Conservation (phyloP, 2,888 invertebrate species). For the Heliothis peltigera region DNA sequence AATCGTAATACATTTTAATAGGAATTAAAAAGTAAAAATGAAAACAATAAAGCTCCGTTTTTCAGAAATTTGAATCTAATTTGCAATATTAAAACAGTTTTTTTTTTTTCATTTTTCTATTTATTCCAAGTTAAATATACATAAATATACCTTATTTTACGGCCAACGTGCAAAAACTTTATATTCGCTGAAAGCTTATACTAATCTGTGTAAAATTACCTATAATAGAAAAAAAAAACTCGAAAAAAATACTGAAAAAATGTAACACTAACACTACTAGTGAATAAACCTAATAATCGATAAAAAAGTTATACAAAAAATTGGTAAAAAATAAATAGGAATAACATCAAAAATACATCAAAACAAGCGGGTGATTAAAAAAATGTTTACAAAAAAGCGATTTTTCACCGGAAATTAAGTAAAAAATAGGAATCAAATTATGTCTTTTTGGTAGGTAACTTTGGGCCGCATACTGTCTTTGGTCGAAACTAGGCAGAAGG, state of each 20-base stretch:
- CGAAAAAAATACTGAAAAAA: constrained; percentile 80
- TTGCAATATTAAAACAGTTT: constrained; percentile 67
- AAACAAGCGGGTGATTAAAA: constrained; percentile 78
- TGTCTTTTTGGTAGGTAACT: constrained; percentile 85
- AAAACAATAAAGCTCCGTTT: constrained; percentile 78
- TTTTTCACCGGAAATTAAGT: constrained; percentile 74
- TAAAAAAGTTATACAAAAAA: constrained; percentile 83
- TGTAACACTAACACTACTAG: constrained; percentile 72
- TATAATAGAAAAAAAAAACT: constrained; percentile 66
- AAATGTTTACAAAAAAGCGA: constrained; percentile 72
- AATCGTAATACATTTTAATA: constrained; percentile 69
- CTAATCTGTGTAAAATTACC: constrained; percentile 74
- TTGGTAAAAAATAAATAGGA: constrained; percentile 85
- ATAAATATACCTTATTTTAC: constrained; percentile 76
- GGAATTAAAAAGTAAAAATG: constrained; percentile 61
- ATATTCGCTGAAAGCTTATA: constrained; percentile 78
- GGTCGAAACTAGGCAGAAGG: constrained; percentile 75
- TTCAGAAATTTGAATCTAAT: constrained; percentile 74
- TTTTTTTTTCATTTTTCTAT: constrained; percentile 66
- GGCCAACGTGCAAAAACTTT: constrained; percentile 81
- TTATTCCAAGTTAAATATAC: constrained; percentile 72
- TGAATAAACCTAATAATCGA: constrained; percentile 71
- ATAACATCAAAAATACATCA: constrained; percentile 84
- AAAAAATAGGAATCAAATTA: constrained; percentile 79
- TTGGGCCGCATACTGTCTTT: constrained; percentile 82